Conservation (phyloP, 2,888 invertebrate genomes). For the Drosophila helvetica region DNA sequence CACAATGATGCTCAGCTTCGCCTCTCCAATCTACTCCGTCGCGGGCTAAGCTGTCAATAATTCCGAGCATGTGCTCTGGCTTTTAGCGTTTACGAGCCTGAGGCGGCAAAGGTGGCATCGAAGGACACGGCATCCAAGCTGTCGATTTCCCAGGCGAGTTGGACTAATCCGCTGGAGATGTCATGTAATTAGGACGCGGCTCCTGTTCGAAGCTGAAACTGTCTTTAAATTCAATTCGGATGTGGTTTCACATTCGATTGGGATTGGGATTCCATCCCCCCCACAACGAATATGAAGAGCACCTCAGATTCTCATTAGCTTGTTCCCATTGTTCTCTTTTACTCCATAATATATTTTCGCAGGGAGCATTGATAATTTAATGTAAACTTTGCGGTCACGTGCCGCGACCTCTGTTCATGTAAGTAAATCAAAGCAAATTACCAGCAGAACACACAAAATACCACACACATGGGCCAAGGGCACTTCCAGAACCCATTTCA, state of each 20-base stretch:
- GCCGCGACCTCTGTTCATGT: constrained; percentile 50
- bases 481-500: constrained; percentile 14
- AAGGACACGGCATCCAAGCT: constrained; percentile 58
- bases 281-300: neutral
- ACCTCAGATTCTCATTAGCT: constrained; percentile 18
- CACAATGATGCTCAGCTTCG: constrained; percentile 21
- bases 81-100: constrained; percentile 43
- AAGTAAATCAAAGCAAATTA: constrained; percentile 70
- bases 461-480: constrained; percentile 41
- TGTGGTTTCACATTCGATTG: constrained; percentile 37
- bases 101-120: constrained; percentile 25
- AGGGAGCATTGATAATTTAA: constrained; percentile 62
- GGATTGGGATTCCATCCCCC: neutral
- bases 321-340: constrained; percentile 22
- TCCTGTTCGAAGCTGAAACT: constrained; percentile 17
- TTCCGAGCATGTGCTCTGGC: constrained; percentile 70
- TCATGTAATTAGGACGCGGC: constrained; percentile 64
- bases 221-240: constrained; percentile 59
- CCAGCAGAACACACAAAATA: constrained; percentile 42
- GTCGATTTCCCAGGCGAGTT: constrained; percentile 80
- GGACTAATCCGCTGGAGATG: constrained; percentile 63
- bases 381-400: constrained; percentile 77
- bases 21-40: constrained; percentile 21
- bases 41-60: constrained; percentile 75
- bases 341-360: constrained; percentile 46